phyloP scores from a whole-genome alignment of 2,888 invertebrate species.

The Yponomeuta evonymella region DNA sequence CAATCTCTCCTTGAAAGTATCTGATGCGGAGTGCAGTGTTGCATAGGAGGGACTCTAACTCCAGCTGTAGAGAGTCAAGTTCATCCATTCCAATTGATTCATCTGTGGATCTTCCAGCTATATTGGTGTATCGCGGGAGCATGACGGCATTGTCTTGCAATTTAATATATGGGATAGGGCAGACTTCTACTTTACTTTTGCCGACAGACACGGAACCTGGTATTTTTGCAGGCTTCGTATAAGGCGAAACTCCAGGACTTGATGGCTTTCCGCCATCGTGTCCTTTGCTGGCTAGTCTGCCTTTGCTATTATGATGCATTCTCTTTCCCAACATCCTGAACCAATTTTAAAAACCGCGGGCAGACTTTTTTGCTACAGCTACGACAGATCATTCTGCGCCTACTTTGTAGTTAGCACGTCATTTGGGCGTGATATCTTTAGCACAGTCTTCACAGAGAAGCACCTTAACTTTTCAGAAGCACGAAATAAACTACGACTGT shows the following conservation, averaged over 20 bases:
- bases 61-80: conserved; percentile 89
- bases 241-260: conserved; percentile 67
- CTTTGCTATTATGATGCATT: conserved; percentile 71
- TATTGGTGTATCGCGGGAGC: conserved; percentile 80
- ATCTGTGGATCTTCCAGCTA: conserved; percentile 80
- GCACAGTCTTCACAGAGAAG: neutral
- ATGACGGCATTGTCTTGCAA: conserved; percentile 80
- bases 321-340: conserved; percentile 66
- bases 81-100: conserved; percentile 92
- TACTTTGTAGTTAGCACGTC: neutral
- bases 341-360: conserved; percentile 56
- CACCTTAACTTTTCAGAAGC: neutral
- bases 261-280: conserved; percentile 70
- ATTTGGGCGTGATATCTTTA: neutral
- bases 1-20: conserved; percentile 85
- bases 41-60: conserved; percentile 89
- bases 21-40: conserved; percentile 87
- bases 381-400: neutral
- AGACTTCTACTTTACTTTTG: conserved; percentile 61
- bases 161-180: conserved; percentile 80
- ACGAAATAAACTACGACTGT: neutral
- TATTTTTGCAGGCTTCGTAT: conserved; percentile 66
- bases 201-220: conserved; percentile 57
- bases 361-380: neutral
- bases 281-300: conserved; percentile 66